Evolutionary conservation across 2,113 vertebrate species (phyloP).

Genomic region (Promerops cafer): DNA sequence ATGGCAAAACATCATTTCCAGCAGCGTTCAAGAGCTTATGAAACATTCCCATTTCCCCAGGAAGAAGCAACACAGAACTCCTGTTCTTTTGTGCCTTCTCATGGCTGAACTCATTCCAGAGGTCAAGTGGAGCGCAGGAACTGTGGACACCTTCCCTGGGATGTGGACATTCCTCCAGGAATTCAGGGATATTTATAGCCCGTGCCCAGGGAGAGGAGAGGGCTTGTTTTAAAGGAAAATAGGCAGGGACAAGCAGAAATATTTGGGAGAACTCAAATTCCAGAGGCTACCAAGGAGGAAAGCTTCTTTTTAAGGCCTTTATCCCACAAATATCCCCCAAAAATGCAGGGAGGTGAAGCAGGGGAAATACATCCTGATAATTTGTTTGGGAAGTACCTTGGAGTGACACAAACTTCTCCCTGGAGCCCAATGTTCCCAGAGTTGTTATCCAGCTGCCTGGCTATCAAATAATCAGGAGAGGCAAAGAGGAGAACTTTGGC

Average conservation of each 20-base stretch:
- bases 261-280: neutral
- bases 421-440: conserved; percentile 4
- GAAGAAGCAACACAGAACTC: neutral
- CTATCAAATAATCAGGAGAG: neutral
- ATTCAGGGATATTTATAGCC: conserved; percentile 17
- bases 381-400: neutral
- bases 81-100: conserved; percentile 1
- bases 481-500: neutral
- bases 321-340: neutral
- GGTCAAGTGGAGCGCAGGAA: neutral
- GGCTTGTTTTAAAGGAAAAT: neutral
- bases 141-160: conserved; percentile 11
- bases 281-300: neutral
- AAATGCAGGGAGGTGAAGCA: neutral
- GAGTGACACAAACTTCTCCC: neutral
- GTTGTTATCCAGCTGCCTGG: neutral
- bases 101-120: neutral
- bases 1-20: neutral
- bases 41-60: conserved; percentile 9
- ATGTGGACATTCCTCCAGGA: neutral
- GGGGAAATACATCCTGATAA: neutral
- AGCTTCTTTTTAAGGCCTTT: neutral
- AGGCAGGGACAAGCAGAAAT: neutral
- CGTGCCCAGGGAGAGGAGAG: neutral
- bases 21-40: neutral